Evolutionary conservation across 2,113 vertebrate genomes (phyloP).

Genomic region (Pungitius pungitius): DNA sequence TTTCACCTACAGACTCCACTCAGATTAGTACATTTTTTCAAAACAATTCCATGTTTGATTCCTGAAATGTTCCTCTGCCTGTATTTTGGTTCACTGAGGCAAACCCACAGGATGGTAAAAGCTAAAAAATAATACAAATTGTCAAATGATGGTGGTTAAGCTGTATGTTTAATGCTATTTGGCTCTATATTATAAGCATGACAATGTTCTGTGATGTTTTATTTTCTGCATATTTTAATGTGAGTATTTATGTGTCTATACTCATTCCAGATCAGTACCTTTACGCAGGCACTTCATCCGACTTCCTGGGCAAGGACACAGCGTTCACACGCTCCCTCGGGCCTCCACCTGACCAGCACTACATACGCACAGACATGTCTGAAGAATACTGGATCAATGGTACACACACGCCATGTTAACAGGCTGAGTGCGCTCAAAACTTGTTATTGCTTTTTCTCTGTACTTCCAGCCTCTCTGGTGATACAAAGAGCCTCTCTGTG

Average conservation of each 20-base stretch:
- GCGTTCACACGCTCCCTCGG: slow-evolving; percentile 94
- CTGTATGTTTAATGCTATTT: background rate
- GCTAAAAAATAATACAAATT: background rate
- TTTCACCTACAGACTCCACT: slow-evolving; percentile 2
- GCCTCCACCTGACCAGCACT: slow-evolving; percentile 90
- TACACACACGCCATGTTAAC: slow-evolving; percentile 67
- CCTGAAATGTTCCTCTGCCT: slow-evolving; percentile 8
- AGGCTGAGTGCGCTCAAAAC: slow-evolving; percentile 49
- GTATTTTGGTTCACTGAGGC: slow-evolving; percentile 14
- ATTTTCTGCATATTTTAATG: background rate
- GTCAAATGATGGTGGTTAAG: background rate
- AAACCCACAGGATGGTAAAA: background rate
- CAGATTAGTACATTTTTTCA: slow-evolving; percentile 4
- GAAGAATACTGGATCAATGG: slow-evolving; percentile 98
- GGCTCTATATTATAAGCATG: background rate
- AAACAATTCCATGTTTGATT: slow-evolving; percentile 9
- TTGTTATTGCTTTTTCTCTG: slow-evolving; percentile 46
- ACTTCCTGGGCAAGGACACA: slow-evolving; percentile 97
- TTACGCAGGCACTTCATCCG: slow-evolving; percentile 93
- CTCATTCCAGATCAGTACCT: slow-evolving; percentile 88
- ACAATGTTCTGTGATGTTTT: background rate
- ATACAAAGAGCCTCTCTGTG: slow-evolving; percentile 68
- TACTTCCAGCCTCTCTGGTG: slow-evolving; percentile 39
- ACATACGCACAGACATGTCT: slow-evolving; percentile 95
- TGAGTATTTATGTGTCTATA: background rate